Evolutionary conservation across 2,113 vertebrate species (phyloP).

Genomic region (Mormoops blainvillei): DNA sequence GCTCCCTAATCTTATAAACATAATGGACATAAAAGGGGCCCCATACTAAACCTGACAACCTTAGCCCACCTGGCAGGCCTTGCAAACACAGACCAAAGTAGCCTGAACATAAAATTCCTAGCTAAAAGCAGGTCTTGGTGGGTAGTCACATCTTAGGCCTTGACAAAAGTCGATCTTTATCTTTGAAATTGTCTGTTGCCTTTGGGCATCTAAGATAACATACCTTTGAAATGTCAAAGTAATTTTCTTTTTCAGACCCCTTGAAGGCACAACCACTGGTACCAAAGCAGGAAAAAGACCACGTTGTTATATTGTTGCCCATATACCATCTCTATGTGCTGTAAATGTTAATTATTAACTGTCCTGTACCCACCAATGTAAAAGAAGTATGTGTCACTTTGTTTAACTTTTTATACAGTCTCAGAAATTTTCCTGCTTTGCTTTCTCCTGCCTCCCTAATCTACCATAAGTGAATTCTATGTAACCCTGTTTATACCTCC

Average conservation of each 20-base stretch:
- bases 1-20: background rate
- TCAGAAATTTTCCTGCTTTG: background rate
- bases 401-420: background rate
- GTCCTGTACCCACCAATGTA: background rate
- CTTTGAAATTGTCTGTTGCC: background rate
- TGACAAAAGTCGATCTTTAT: background rate
- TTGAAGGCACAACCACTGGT: background rate
- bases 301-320: background rate
- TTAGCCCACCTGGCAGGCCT: background rate
- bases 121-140: background rate
- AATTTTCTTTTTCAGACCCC: background rate
- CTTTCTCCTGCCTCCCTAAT: background rate
- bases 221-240: background rate
- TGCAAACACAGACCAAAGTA: background rate
- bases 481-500: background rate
- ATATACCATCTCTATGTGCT: background rate
- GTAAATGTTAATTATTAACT: background rate
- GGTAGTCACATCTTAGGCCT: background rate
- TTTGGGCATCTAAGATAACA: background rate
- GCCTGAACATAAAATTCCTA: background rate
- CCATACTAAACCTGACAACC: background rate
- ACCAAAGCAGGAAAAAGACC: background rate
- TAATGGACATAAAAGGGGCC: background rate
- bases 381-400: background rate
- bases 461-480: background rate